Conservation (phyloP, 2,113 vertebrate genomes). For the Apteryx owenii region DNA sequence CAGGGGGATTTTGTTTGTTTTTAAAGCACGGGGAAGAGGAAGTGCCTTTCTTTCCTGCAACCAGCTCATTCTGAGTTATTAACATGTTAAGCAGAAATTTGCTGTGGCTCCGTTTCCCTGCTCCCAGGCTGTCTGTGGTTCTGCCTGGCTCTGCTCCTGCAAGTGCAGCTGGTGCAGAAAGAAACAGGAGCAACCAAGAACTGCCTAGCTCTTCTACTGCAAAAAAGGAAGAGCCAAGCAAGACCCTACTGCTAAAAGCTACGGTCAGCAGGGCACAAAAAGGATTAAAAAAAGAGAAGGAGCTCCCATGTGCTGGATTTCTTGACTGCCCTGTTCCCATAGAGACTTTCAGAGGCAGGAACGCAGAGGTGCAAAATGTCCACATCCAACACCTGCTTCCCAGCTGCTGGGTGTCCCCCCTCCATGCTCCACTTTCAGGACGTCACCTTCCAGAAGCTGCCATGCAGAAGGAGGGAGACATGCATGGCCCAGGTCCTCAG, state of each 20-base stretch:
- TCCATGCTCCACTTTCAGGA: accelerated
- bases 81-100: background rate
- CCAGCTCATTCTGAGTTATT: background rate
- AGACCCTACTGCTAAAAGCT: background rate
- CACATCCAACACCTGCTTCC: background rate
- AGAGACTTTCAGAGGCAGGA: background rate
- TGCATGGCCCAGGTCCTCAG: background rate
- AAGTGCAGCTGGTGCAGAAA: background rate
- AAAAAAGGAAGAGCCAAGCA: background rate
- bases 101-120: too few relatives aligned
- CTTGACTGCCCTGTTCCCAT: background rate
- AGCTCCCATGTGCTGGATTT: background rate
- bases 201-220: background rate
- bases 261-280: background rate
- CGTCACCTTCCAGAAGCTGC: background rate
- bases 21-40: background rate
- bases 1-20: background rate
- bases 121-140: too few relatives aligned
- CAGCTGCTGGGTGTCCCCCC: accelerated
- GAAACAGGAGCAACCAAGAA: background rate
- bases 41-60: background rate
- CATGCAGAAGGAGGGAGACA: accelerated
- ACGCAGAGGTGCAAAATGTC: accelerated
- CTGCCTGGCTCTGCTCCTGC: background rate
- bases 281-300: background rate